Base-by-base conservation (phyloP, 2,888 invertebrate genomes). In the Quadroppia sp. region DNA sequence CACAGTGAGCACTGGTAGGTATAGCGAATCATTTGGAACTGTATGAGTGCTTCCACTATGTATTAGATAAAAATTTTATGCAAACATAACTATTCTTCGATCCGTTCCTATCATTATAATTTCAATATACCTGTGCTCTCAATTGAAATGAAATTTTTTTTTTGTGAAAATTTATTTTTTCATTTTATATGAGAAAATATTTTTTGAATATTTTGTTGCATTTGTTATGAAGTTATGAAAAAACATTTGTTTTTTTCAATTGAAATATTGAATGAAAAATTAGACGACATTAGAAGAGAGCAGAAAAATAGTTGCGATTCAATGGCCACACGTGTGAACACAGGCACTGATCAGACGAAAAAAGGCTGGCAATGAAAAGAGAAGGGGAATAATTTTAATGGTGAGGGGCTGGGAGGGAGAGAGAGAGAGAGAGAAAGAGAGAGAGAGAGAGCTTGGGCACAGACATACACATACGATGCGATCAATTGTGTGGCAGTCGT, bases 301-400 rank as follows among this genome's bases (percentile, higher is more conserved):
- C n/a, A 25, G 23, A 25, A 53, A 53, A 53, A 53, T 25, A 53
- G 20, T 4, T 50, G 23, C 53, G n/a, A 53, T 61, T 61, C 20
- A 32, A 32, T 67, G 40, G 67, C 11, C 67, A 67, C 67, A 67
- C 67, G 67, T 67, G 67, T 67, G 67, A 67, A 67, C 67, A 67
- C 17, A 53, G 3, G 15, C 3, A 25, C 6, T 23, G 56, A 56
- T 25, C 28, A 53, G 53, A 53, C 17, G n/a, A 36, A 36, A 36
- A 36, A 36, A 36, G 36, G 36, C 36, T 36, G 9, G 4, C 36
- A 7, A 13, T 6, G 4, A 13, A 7, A 13, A 23, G 4, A 13
- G 13, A 3, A 25, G 23, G 56, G 25, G 28, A 25, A 56, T 56
- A 56, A 50, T 50, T 56, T 53, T 56, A 56, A 56, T 56, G 25